Conservation (phyloP, 2,888 invertebrate species). For the Latrodectus hesperus region DNA sequence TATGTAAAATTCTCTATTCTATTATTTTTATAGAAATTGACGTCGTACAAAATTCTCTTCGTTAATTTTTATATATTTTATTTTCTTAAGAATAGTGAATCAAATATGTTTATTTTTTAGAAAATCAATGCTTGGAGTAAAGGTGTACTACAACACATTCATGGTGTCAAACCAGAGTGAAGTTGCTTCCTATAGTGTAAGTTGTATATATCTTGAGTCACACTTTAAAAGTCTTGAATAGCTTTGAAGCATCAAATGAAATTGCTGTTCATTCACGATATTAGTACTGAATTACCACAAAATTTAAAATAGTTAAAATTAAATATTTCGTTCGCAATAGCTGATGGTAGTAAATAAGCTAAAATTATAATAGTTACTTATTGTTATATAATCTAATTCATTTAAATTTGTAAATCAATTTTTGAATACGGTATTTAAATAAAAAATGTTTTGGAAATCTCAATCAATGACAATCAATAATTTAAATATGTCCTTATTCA, state of each 20-base stretch:
- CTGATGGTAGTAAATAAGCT: not conserved
- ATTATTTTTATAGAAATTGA: not conserved
- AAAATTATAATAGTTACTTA: not conserved
- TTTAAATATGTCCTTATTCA: too few relatives aligned
- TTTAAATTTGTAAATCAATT: too few relatives aligned
- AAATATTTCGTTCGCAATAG: not conserved
- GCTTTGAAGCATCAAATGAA: not conserved
- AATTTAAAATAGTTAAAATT: not conserved
- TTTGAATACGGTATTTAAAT: too few relatives aligned
- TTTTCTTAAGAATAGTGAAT: not conserved
- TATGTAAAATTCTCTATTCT: not conserved
- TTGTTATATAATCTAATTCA: too few relatives aligned
- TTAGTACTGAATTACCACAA: not conserved
- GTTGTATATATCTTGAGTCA: not conserved
- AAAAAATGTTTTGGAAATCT: too few relatives aligned
- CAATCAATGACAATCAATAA: too few relatives aligned
- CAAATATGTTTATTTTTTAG: conserved; percentile 12
- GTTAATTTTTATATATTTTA: not conserved
- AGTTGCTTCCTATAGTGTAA: conserved; percentile 58
- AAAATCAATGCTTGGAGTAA: conserved; percentile 61
- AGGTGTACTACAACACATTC: conserved; percentile 58
- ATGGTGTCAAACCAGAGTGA: conserved; percentile 38
- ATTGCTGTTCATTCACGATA: too few relatives aligned
- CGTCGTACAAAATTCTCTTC: too few relatives aligned
- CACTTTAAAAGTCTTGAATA: not conserved